Evolutionary conservation across 2,113 vertebrate species (phyloP), one percentile per base, ranked within the genome.

Genomic region (Rutilus rutilus): DNA sequence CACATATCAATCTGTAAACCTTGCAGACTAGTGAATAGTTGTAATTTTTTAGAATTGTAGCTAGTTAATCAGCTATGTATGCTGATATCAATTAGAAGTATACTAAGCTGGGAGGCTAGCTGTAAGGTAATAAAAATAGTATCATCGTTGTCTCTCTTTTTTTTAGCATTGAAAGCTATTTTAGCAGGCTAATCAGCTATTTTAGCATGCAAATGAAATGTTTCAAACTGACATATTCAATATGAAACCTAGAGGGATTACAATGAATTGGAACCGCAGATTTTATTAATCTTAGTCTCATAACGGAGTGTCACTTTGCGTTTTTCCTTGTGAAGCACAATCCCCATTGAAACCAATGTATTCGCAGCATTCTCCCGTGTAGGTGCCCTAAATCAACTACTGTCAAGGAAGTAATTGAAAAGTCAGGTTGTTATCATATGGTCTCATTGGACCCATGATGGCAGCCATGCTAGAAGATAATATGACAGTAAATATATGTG

Each of bases 401-500:
- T 27, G 42, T n/a, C 42, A 27, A 17, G n/a, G 6, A 50, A 50
- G 73, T 27, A 25, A 50, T 50, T 50, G 73, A 75, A 25, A 75
- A 50, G 42, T 75, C 42, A 50, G 42, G 6, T 75, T 75, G 73
- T 75, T 75, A 75, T 50, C 73, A 27, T 27, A 75, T 50, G 73
- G 42, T 75, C 73, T 75, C 42, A 50, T 42, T 75, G 73, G 73
- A 75, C 73, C 73, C 2, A 75, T 27, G n/a, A 75, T 75, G 73
- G 42, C 73, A 50, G 42, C 7, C 42, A 36, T 39, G 19, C 23
- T 23, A 23, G 59, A 78, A 39, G 10, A 36, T 59, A 21, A 30
- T 23, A 36, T 36, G 30, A 78, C 73, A 25, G 39, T 50, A 17
- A 75, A 75, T n/a, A 47, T 75, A 50, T 64, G 42, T 27, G 73